Evolutionary conservation across 1,140 invertebrate genomes (phyloP).

Genomic region (Habropoda laboriosa): DNA sequence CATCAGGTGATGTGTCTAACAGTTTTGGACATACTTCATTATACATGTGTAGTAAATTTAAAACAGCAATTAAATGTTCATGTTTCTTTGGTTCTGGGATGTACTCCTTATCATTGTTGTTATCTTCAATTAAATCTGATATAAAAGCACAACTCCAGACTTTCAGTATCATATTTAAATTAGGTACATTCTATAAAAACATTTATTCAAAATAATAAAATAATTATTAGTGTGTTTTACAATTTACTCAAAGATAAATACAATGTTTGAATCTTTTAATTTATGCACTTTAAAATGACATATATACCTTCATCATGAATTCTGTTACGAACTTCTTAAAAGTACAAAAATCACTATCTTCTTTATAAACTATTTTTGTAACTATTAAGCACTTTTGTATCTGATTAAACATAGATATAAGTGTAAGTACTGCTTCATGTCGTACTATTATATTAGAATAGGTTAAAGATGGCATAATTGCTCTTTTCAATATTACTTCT

Average conservation of each 20-base stretch:
- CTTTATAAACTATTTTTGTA: slow-evolving; percentile 48
- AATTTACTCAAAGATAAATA: slow-evolving; percentile 2
- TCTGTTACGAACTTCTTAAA: slow-evolving; percentile 64
- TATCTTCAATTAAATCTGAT: slow-evolving; percentile 51
- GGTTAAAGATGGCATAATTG: slow-evolving; percentile 68
- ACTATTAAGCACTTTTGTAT: slow-evolving; percentile 57
- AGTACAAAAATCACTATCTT: slow-evolving; percentile 42
- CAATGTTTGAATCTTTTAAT: not conserved
- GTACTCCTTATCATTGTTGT: slow-evolving; percentile 66
- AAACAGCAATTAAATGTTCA: slow-evolving; percentile 80
- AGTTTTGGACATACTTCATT: slow-evolving; percentile 82
- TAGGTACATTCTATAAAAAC: slow-evolving; percentile 80
- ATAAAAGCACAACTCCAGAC: slow-evolving; percentile 79
- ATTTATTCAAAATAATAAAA: not conserved
- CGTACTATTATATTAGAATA: slow-evolving; percentile 67
- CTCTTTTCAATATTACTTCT: slow-evolving; percentile 68
- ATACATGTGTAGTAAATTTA: slow-evolving; percentile 83
- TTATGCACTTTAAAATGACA: not conserved
- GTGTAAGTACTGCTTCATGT: slow-evolving; percentile 69
- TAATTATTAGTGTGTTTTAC: not conserved
- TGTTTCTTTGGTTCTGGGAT: slow-evolving; percentile 61
- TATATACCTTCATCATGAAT: slow-evolving; percentile 68
- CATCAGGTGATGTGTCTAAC: slow-evolving; percentile 74
- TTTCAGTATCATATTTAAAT: slow-evolving; percentile 79
- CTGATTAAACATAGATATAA: slow-evolving; percentile 71